phyloP scores from a whole-genome alignment of 2,888 invertebrate genomes.

The Ctenicera cuprea region DNA sequence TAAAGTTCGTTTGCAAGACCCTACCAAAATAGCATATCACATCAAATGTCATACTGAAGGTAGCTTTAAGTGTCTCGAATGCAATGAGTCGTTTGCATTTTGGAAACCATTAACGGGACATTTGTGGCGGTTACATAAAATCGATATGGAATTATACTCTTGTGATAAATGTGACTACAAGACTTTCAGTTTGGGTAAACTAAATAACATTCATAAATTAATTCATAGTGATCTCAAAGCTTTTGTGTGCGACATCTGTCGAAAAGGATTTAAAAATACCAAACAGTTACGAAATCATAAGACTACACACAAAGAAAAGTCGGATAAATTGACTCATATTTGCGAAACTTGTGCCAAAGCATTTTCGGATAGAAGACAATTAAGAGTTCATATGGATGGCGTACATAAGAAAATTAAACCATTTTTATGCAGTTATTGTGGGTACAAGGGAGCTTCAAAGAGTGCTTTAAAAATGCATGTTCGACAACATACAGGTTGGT shows the following conservation, averaged over 20 bases:
- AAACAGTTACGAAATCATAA: slow-evolving; percentile 88
- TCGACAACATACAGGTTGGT: slow-evolving; percentile 81
- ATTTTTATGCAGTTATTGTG: slow-evolving; percentile 81
- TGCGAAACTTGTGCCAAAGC: slow-evolving; percentile 79
- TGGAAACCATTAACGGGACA: slow-evolving; percentile 86
- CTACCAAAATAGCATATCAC: slow-evolving; percentile 79
- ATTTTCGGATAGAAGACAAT: slow-evolving; percentile 75
- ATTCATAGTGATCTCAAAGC: slow-evolving; percentile 82
- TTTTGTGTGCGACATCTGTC: slow-evolving; percentile 80
- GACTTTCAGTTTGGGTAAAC: slow-evolving; percentile 81
- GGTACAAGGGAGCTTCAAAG: slow-evolving; percentile 80
- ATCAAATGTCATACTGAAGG: slow-evolving; percentile 75
- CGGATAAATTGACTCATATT: slow-evolving; percentile 60
- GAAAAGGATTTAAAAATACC: slow-evolving; percentile 86
- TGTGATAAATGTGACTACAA: slow-evolving; percentile 86
- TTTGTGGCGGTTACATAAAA: slow-evolving; percentile 84
- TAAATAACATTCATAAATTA: slow-evolving; percentile 84
- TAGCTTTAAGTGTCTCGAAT: slow-evolving; percentile 80
- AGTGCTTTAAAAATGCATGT: slow-evolving; percentile 81
- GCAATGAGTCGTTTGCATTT: slow-evolving; percentile 74
- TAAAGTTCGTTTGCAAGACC: slow-evolving; percentile 75
- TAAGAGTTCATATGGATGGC: slow-evolving; percentile 76
- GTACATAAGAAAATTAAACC: slow-evolving; percentile 82
- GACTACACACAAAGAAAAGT: slow-evolving; percentile 75
- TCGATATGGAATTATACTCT: slow-evolving; percentile 87